Percentiles rank a stretch among this genome's conserved stretches.
Conservation (phyloP, 2,797 vertebrate genomes). For the Columba guinea region DNA sequence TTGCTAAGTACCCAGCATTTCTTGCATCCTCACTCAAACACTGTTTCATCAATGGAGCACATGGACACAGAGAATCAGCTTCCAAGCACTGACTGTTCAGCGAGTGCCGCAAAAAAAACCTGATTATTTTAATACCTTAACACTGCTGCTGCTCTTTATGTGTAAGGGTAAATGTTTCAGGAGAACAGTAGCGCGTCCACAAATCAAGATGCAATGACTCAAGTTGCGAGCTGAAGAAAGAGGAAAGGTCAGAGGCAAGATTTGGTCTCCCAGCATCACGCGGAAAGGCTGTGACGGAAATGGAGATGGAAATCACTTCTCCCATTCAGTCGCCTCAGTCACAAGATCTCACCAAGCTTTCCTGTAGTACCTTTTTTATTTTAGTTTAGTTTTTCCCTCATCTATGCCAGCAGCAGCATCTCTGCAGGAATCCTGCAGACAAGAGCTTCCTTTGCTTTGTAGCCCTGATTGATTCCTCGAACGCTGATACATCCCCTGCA, state of each 20-base stretch:
- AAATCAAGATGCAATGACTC: background rate
- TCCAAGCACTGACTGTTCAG: background rate
- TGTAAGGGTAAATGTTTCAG: fast-evolving
- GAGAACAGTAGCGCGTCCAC: background rate
- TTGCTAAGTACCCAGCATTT: background rate
- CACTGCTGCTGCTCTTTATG: fast-evolving
- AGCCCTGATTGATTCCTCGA: background rate
- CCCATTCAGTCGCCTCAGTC: background rate
- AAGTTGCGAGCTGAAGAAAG: background rate
- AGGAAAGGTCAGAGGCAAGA: fast-evolving
- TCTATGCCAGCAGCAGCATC: background rate
- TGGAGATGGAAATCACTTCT: background rate
- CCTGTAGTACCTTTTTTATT: background rate
- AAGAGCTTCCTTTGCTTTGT: background rate
- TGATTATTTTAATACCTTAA: background rate
- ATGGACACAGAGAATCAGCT: background rate
- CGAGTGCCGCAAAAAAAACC: background rate
- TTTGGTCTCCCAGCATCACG: background rate
- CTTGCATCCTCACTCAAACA: background rate
- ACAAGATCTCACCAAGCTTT: background rate
- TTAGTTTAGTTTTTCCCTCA: background rate
- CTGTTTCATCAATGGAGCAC: background rate
- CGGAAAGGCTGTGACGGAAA: background rate
- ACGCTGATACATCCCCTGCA: background rate
- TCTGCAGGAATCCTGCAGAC: background rate